These are phyloP conservation scores for Ageneiosus marmoratus DNA, from an alignment of 2,113 vertebrate species.

Conservation along the genomic window DNA sequence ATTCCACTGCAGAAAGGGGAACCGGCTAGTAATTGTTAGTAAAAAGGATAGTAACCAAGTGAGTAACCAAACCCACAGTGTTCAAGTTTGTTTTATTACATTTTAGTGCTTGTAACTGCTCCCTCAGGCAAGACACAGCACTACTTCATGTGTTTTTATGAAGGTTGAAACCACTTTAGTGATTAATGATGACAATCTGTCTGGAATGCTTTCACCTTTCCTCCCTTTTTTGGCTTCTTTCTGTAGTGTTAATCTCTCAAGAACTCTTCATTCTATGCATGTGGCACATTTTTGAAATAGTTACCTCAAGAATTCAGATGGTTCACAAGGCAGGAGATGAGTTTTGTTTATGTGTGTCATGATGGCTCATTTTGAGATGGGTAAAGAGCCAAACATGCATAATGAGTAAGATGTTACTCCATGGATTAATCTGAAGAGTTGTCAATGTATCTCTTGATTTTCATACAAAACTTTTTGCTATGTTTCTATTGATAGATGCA, in stretches of 20 bases:
- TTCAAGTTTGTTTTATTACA: constrained; percentile 8
- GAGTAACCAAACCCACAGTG: not conserved
- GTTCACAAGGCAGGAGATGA: constrained; percentile 25
- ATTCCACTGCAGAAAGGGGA: constrained; percentile 31
- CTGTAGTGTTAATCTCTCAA: constrained; percentile 40
- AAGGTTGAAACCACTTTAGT: constrained; percentile 21
- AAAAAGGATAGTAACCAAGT: constrained; percentile 20
- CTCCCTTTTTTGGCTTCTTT: constrained; percentile 38
- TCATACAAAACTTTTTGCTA: not conserved
- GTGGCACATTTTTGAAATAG: constrained; percentile 45
- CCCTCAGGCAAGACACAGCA: constrained; percentile 2
- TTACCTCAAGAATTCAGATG: constrained; percentile 37
- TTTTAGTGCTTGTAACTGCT: constrained; percentile 7
- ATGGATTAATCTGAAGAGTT: not conserved
- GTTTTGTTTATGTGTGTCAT: not conserved
- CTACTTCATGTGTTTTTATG: constrained; percentile 32
- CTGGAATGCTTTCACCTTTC: constrained; percentile 43
- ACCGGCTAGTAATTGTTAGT: too few species aligned
- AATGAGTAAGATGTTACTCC: not conserved
- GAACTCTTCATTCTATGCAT: constrained; percentile 36
- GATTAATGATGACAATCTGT: constrained; percentile 43
- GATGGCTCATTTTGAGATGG: not conserved
- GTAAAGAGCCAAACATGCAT: not conserved
- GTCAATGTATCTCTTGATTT: not conserved
- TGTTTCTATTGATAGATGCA: not conserved